phyloP scores from a whole-genome alignment of 1,140 invertebrate species.

The Drosophila sp. region DNA sequence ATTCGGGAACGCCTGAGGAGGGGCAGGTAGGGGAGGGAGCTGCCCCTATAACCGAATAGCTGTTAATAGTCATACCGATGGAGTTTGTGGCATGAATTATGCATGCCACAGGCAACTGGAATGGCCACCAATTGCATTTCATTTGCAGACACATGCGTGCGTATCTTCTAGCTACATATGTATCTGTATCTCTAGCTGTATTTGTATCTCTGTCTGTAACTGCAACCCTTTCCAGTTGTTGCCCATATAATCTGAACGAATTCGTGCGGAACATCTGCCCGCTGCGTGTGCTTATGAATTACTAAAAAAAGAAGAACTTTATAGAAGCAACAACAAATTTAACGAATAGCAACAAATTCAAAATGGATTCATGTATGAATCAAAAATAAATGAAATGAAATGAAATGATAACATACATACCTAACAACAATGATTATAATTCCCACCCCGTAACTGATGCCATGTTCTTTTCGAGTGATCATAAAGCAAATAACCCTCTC shows the following conservation, averaged over 20 bases:
- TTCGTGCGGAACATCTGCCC: constrained; percentile 62
- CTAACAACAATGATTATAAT: constrained; percentile 23
- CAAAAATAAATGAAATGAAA: constrained; percentile 56
- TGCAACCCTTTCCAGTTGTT: constrained; percentile 34
- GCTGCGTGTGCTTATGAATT: constrained; percentile 63
- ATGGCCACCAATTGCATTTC: constrained; percentile 55
- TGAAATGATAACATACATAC: constrained; percentile 69
- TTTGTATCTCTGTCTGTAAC: not conserved
- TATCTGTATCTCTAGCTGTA: constrained; percentile 10
- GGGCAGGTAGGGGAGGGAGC: not conserved
- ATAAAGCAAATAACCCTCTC: constrained; percentile 69
- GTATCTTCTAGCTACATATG: constrained; percentile 15
- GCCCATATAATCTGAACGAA: constrained; percentile 17
- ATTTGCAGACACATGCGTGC: constrained; percentile 43
- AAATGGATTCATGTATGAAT: constrained; percentile 60
- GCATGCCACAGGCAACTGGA: constrained; percentile 37
- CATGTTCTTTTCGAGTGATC: constrained; percentile 30
- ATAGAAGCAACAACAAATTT: constrained; percentile 17
- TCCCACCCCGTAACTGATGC: constrained; percentile 29
- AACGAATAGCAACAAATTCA: constrained; percentile 56
- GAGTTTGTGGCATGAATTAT: constrained; percentile 49
- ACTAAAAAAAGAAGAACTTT: constrained; percentile 36
- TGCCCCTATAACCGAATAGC: constrained; percentile 18
- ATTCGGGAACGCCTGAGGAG: not conserved
- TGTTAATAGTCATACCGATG: constrained; percentile 12